phyloP scores from a whole-genome alignment of 2,797 vertebrate genomes.

The Myripristis jacobus region DNA sequence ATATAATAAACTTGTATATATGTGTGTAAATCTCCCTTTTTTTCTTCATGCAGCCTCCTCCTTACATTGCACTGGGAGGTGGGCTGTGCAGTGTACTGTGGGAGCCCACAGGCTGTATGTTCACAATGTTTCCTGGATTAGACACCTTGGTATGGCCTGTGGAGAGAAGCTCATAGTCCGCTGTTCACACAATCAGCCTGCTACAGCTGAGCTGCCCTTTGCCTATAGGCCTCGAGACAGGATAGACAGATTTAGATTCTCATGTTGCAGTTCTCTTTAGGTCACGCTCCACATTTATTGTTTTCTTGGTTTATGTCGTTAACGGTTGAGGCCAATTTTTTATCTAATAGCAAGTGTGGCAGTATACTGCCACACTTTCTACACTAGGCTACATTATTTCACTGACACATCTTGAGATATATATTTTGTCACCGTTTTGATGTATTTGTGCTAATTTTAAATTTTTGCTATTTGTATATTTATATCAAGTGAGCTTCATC shows the following conservation, averaged over 20 bases:
- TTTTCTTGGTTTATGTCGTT: constrained; percentile 14
- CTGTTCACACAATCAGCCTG: constrained; percentile 82
- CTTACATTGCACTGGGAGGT: constrained; percentile 43
- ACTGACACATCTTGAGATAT: constrained; percentile 7
- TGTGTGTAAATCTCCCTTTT: constrained; percentile 14
- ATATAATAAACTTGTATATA: constrained; percentile 11
- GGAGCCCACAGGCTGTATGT: constrained; percentile 80
- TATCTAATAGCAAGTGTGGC: neutral
- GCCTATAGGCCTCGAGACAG: constrained; percentile 79
- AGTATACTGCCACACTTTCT: too few species aligned
- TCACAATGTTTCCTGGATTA: constrained; percentile 84
- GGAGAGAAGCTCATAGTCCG: constrained; percentile 80
- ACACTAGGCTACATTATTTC: constrained; percentile 6
- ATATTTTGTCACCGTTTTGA: constrained; percentile 8
- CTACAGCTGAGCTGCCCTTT: constrained; percentile 83
- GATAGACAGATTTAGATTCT: constrained; percentile 79
- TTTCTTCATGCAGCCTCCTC: constrained; percentile 21
- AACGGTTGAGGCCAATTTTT: constrained; percentile 10
- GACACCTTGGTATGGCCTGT: constrained; percentile 84
- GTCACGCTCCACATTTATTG: constrained; percentile 37
- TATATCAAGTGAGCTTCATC: constrained; percentile 33
- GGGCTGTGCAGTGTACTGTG: constrained; percentile 57
- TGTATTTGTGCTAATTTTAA: constrained; percentile 11
- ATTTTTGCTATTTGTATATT: constrained; percentile 1
- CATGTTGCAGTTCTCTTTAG: constrained; percentile 62